Percentiles rank a stretch among this genome's conserved stretches.
Conservation (phyloP, 2,113 vertebrate species). For the Mungos mungo region DNA sequence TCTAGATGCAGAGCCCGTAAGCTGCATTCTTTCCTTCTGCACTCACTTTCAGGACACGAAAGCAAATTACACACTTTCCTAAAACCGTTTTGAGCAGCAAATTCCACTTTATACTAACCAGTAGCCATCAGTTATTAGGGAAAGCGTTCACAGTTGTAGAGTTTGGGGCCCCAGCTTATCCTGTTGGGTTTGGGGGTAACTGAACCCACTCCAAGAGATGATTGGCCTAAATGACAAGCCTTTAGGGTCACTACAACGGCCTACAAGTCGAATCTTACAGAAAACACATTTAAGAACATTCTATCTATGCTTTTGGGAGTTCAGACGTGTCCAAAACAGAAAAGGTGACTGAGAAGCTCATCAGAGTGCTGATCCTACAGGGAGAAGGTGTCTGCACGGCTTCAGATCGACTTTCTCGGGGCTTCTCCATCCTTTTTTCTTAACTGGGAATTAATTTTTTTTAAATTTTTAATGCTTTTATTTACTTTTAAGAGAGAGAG, state of each 20-base stretch:
- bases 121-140: neutral
- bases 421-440: neutral
- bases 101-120: neutral
- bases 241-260: neutral
- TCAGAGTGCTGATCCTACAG: neutral
- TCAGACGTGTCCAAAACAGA: neutral
- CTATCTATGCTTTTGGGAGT: neutral
- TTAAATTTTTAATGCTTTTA: no score
- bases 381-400: fast-evolving
- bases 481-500: no score
- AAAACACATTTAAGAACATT: neutral
- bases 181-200: neutral
- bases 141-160: neutral
- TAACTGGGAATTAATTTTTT: neutral
- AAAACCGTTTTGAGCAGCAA: neutral
- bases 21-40: neutral
- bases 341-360: neutral
- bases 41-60: neutral
- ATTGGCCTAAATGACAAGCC: neutral
- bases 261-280: neutral
- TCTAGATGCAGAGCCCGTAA: neutral
- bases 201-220: neutral
- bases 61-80: neutral
- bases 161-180: neutral
- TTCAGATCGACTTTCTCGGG: neutral